Evolutionary conservation across 2,888 invertebrate genomes (phyloP).

Genomic region (Eristalis tenax): DNA sequence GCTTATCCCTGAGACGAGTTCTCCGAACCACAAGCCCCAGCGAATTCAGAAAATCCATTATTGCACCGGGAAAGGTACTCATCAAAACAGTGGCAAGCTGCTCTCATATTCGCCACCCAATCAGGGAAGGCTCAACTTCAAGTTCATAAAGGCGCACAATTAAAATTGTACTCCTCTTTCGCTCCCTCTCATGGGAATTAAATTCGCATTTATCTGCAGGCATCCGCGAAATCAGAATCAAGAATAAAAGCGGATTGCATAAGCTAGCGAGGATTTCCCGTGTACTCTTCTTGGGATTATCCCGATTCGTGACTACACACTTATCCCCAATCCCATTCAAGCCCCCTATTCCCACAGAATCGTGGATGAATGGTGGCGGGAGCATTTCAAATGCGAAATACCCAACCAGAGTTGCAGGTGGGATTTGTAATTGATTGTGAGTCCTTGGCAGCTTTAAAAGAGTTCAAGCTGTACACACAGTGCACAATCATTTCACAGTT

Average conservation of each 20-base stretch:
- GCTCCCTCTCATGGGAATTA: neutral
- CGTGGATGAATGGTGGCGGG: neutral
- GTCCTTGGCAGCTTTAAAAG: neutral
- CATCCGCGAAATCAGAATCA: neutral
- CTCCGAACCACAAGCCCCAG: too few species aligned
- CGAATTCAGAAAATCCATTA: neutral
- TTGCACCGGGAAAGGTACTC: too few species aligned
- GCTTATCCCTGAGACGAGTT: too few species aligned
- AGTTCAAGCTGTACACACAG: neutral
- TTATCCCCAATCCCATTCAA: neutral
- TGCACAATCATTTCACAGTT: neutral
- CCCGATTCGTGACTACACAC: neutral
- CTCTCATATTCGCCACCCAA: neutral
- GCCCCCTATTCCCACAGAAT: neutral
- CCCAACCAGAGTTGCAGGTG: neutral
- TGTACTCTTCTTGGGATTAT: neutral
- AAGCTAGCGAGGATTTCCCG: neutral
- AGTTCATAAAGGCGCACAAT: neutral
- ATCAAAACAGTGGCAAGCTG: neutral
- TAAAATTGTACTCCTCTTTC: neutral
- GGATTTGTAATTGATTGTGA: neutral
- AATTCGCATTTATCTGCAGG: slow-evolving; percentile 17
- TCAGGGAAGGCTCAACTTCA: neutral
- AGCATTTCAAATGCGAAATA: neutral
- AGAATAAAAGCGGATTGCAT: neutral